Conservation (phyloP, 53 echinoderm and acorn worm species). For the Crossaster papposus region DNA sequence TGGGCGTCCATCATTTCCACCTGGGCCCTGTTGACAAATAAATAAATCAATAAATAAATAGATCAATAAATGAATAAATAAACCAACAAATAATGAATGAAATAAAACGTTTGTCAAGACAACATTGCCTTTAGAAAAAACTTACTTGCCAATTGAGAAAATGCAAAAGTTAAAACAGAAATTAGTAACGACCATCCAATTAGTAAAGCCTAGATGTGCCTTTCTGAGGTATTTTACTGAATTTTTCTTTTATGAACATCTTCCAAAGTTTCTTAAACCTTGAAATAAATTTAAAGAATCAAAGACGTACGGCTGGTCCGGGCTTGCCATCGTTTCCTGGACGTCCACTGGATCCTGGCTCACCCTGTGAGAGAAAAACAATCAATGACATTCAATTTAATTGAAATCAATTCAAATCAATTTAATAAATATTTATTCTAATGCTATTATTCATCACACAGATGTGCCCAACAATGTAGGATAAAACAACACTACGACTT, state of each 20-base stretch:
- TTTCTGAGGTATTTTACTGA: background rate
- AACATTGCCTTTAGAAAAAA: no score
- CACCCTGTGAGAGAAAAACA: constrained; percentile 62
- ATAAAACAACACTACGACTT: no score
- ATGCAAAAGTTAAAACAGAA: no score
- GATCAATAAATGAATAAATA: background rate
- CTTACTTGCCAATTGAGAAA: no score
- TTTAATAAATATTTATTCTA: no score
- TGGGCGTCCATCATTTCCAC: constrained; percentile 39
- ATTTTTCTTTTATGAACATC: background rate
- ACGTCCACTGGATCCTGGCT: constrained; percentile 68
- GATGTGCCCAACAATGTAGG: no score
- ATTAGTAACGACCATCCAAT: no score
- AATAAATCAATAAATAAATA: background rate
- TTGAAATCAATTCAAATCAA: no score
- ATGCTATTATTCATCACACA: no score
- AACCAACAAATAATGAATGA: background rate
- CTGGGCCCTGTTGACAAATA: constrained; percentile 47
- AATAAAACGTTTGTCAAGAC: no score
- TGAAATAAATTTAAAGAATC: background rate
- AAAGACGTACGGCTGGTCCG: constrained; percentile 75
- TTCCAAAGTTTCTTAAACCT: background rate
- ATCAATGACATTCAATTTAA: no score
- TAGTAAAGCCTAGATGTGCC: no score
- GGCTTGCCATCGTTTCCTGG: constrained; percentile 72